phyloP scores from a whole-genome alignment of 2,113 vertebrate species.

The Xiphophorus couchianus region DNA sequence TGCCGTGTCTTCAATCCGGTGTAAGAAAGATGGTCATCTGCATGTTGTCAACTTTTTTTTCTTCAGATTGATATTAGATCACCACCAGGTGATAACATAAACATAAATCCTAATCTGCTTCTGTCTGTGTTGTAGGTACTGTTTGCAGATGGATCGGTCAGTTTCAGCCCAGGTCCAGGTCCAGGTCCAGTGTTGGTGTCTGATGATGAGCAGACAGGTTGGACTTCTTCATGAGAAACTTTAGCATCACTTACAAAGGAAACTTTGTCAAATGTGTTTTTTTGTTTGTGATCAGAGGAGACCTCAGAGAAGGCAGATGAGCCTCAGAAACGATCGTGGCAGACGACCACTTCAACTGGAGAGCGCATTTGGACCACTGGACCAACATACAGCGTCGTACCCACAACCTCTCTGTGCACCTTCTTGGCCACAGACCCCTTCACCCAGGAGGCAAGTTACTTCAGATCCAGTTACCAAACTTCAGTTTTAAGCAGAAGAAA shows the following conservation, averaged over 20 bases:
- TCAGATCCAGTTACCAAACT: neutral
- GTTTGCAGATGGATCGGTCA: slow-evolving; percentile 89
- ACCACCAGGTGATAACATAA: neutral
- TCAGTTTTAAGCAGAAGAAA: neutral
- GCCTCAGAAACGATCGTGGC: slow-evolving; percentile 81
- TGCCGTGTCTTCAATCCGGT: neutral
- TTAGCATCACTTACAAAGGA: neutral
- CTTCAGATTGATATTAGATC: neutral
- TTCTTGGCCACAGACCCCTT: slow-evolving; percentile 86
- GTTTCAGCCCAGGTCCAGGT: slow-evolving; percentile 83
- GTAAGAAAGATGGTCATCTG: too few relatives aligned
- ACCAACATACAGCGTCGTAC: slow-evolving; percentile 56
- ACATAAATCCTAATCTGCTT: neutral
- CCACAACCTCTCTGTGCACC: slow-evolving; percentile 72
- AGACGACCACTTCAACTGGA: slow-evolving; percentile 88
- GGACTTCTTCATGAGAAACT: neutral
- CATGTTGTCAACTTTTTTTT: neutral
- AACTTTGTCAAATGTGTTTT: neutral
- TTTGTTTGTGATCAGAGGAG: slow-evolving; percentile 47
- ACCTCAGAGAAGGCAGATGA: slow-evolving; percentile 9
- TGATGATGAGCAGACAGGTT: slow-evolving; percentile 79
- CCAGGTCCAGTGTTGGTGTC: slow-evolving; percentile 43
- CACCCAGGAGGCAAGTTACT: slow-evolving; percentile 81
- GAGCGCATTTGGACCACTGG: slow-evolving; percentile 82
- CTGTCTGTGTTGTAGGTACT: slow-evolving; percentile 81